These are phyloP conservation scores for Hypomesus transpacificus DNA, from an alignment of 2,113 vertebrate species.

Conservation along the genomic window DNA sequence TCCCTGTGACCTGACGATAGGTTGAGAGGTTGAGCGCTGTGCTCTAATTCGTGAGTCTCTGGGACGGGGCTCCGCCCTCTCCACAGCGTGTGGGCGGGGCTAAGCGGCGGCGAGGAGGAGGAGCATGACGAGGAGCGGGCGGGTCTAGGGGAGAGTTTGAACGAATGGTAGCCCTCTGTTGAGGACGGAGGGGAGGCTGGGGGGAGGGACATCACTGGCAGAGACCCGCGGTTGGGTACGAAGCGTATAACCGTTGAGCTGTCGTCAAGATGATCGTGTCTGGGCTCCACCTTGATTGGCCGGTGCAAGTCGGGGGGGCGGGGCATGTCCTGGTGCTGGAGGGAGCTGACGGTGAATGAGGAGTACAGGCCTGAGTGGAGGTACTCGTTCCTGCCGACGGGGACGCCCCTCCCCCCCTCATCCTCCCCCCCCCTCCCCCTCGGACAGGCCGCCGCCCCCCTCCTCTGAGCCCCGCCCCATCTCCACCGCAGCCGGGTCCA, in stretches of 20 bases:
- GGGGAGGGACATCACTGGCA: slow-evolving; percentile 76
- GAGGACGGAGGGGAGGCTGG: slow-evolving; percentile 72
- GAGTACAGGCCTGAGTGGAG: slow-evolving; percentile 87
- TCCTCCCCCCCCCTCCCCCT: slow-evolving; percentile 75
- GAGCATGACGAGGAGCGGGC: slow-evolving; percentile 41
- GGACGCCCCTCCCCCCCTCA: slow-evolving; percentile 56
- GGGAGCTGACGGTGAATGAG: slow-evolving; percentile 85
- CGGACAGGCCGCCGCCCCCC: slow-evolving; percentile 78
- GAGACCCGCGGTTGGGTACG: slow-evolving; percentile 78
- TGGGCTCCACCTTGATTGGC: slow-evolving; percentile 82
- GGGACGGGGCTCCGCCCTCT: slow-evolving; percentile 73
- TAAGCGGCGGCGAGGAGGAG: slow-evolving; percentile 77
- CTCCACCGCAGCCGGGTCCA: slow-evolving; percentile 83
- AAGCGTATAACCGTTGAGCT: slow-evolving; percentile 91
- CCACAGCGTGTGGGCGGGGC: slow-evolving; percentile 70
- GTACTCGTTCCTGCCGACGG: slow-evolving; percentile 80
- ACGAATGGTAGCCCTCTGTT: slow-evolving; percentile 75
- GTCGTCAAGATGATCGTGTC: slow-evolving; percentile 69
- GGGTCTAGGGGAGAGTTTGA: slow-evolving; percentile 32
- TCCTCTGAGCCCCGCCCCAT: slow-evolving; percentile 69
- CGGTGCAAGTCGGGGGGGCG: slow-evolving; percentile 72
- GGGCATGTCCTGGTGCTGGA: slow-evolving; percentile 66
- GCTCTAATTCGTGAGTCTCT: slow-evolving; percentile 74
- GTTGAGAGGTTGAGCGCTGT: slow-evolving; percentile 82
- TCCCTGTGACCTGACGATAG: slow-evolving; percentile 82